A percentile compares a stretch with the other conserved stretches of the same genome.
These are phyloP conservation scores for Ectemnius lituratus DNA, from an alignment of 2,888 invertebrate species.

Conservation along the genomic window DNA sequence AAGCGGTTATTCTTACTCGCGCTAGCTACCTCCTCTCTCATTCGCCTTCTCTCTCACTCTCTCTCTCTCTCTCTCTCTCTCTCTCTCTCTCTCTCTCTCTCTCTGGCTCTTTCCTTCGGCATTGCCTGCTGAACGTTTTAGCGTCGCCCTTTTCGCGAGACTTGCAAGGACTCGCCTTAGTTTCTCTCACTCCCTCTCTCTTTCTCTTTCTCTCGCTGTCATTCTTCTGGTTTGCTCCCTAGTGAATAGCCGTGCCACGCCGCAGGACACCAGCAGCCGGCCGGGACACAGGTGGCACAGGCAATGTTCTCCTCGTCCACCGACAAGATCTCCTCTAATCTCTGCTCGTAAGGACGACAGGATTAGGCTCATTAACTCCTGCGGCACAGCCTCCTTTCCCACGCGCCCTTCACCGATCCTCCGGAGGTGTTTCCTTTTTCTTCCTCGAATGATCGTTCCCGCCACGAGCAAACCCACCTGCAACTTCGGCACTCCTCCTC, in stretches of 20 bases:
- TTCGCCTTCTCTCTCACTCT: not conserved
- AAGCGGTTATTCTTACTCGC: slow-evolving; percentile 62
- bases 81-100: slow-evolving; percentile 14
- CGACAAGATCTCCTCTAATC: slow-evolving; percentile 68
- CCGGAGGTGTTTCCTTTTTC: not conserved
- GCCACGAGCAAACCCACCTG: not conserved
- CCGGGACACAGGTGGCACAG: slow-evolving; percentile 65
- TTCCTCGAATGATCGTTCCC: not conserved
- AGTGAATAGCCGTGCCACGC: slow-evolving; percentile 55
- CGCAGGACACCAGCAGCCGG: slow-evolving; percentile 61
- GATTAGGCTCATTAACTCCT: slow-evolving; percentile 76
- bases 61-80: slow-evolving; percentile 26
- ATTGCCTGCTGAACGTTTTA: slow-evolving; percentile 20
- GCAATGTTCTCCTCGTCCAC: slow-evolving; percentile 40
- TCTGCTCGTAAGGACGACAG: slow-evolving; percentile 62
- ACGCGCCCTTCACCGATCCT: slow-evolving; percentile 31
- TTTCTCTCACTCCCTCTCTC: slow-evolving; percentile 9
- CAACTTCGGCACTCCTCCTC: too few relatives aligned
- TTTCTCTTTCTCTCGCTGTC: slow-evolving; percentile 13
- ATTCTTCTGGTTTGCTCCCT: slow-evolving; percentile 12
- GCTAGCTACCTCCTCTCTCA: not conserved
- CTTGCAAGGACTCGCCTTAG: slow-evolving; percentile 11
- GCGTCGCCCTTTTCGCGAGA: slow-evolving; percentile 17
- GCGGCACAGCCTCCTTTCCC: slow-evolving; percentile 47
- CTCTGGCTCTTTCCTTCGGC: not conserved